Base-by-base conservation (phyloP, 2,888 invertebrate genomes). In the Notocelia uddmanniana region DNA sequence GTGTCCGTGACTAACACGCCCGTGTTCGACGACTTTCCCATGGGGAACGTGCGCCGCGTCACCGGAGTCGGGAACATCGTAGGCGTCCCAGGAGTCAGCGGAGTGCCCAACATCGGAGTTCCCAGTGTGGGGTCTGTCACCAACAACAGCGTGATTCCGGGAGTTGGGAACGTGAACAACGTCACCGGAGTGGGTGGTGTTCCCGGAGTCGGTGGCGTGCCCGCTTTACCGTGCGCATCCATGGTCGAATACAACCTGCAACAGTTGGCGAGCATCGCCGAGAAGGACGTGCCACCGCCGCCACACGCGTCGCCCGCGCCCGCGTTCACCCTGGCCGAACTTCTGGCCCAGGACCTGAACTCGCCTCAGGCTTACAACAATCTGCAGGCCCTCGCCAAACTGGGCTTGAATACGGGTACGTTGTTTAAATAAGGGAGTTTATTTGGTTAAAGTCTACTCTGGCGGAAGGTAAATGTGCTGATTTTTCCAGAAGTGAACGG, bases 171-270 rank as follows among this genome's bases (percentile, higher is more conserved):
- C 69, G 86, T 92, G 1, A 90, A 87, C 73, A 89, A 76, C 74
- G 89, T 90, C 11, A 71, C 86, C 15, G 88, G 86, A 73, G 88
- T 89, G 37, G 83, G 87, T 37, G 77, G 83, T 15, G 85, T 86
- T 15, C 73, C 86, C 31, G 31, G 31, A 31, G 31, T 31, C 5
- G 8, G 31, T 19, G 83, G 85, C 37, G 88, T 88, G 0, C 84
- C 88, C 26, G 83, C 90, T 58, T 80, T 92, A 78, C 92, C 96
- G 23, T 60, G 60, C 26, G 60, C 60, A 13, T 97, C 97, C 79
- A 97, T 97, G 91, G 97, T 97, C 74, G 97, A 98, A 89, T 98
- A 97, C 84, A 98, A 98, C 89, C 91, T 98, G 79, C 97, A 97
- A 77, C 97, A 97, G 86, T 89, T 98, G 83, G 97, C 97, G 57